These are phyloP conservation scores for Silurus meridionalis DNA, from an alignment of 2,113 vertebrate species.

Conservation along the genomic window DNA sequence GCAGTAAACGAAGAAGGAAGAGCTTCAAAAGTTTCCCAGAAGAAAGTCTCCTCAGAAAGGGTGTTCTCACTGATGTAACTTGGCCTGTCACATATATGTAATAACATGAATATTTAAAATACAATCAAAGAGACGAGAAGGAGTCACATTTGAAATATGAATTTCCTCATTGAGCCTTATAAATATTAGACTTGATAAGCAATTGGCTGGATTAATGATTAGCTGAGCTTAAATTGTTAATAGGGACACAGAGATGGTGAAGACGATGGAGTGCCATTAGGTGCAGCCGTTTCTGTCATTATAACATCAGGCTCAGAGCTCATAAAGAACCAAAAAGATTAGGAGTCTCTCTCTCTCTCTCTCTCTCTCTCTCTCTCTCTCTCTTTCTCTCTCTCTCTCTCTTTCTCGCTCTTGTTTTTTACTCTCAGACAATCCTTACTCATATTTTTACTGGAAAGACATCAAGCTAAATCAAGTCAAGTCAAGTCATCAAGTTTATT, in stretches of 20 bases:
- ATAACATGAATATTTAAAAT: constrained; percentile 55
- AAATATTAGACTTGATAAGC: constrained; percentile 58
- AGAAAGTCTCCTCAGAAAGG: constrained; percentile 34
- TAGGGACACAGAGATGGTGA: constrained; percentile 43
- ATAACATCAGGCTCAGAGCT: neutral
- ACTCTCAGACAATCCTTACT: neutral
- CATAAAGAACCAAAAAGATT: constrained; percentile 33
- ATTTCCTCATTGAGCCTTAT: constrained; percentile 53
- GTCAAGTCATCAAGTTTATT: too few species aligned
- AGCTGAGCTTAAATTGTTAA: constrained; percentile 57
- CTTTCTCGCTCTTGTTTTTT: too few species aligned
- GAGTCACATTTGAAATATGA: constrained; percentile 54
- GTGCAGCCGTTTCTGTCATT: constrained; percentile 42
- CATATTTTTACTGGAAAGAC: neutral
- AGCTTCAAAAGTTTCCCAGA: constrained; percentile 45
- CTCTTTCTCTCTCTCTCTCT: neutral
- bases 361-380: neutral
- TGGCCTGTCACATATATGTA: constrained; percentile 48
- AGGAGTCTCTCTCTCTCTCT: neutral
- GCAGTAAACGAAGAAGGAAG: neutral
- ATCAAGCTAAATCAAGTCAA: too few species aligned
- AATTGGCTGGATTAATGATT: constrained; percentile 54
- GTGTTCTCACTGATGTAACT: constrained; percentile 36
- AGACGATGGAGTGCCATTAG: constrained; percentile 43
- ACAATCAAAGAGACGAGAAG: constrained; percentile 48